phyloP scores from a whole-genome alignment of 2,888 invertebrate genomes.

The Altica lythri region DNA sequence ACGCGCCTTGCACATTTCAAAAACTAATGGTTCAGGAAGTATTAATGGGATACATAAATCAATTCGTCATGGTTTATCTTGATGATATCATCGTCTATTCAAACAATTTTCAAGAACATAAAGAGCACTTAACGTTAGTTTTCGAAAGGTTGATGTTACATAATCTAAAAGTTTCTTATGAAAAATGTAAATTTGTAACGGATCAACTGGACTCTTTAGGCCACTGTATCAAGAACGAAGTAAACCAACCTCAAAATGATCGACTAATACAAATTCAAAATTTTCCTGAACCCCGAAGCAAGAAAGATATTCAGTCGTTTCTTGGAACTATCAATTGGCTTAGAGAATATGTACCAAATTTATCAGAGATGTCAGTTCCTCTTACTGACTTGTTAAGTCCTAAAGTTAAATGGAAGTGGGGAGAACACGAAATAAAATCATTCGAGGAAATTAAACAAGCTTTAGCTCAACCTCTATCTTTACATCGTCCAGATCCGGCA shows the following conservation, averaged over 20 bases:
- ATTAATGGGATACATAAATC: background rate
- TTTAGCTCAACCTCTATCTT: background rate
- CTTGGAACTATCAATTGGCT: slow-evolving; percentile 8
- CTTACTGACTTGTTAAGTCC: background rate
- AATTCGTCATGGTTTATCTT: slow-evolving; percentile 15
- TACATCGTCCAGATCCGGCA: background rate
- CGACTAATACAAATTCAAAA: too few species aligned
- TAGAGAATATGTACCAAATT: background rate
- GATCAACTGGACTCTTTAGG: slow-evolving; percentile 9
- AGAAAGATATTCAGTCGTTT: slow-evolving; percentile 1
- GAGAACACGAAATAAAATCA: background rate
- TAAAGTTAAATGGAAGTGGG: background rate
- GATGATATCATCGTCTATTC: slow-evolving; percentile 23
- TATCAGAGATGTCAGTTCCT: background rate
- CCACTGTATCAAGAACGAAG: too few species aligned
- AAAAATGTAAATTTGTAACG: slow-evolving; percentile 11
- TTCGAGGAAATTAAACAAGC: background rate
- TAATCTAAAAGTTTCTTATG: background rate
- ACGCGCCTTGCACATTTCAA: slow-evolving; percentile 18
- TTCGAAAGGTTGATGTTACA: slow-evolving; percentile 6
- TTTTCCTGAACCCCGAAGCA: background rate
- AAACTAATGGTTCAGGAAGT: slow-evolving; percentile 14
- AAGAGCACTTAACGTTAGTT: slow-evolving; percentile 2
- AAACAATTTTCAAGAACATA: background rate
- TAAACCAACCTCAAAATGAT: too few species aligned